phyloP scores from a whole-genome alignment of 2,888 invertebrate genomes.

The Tachina fera region DNA sequence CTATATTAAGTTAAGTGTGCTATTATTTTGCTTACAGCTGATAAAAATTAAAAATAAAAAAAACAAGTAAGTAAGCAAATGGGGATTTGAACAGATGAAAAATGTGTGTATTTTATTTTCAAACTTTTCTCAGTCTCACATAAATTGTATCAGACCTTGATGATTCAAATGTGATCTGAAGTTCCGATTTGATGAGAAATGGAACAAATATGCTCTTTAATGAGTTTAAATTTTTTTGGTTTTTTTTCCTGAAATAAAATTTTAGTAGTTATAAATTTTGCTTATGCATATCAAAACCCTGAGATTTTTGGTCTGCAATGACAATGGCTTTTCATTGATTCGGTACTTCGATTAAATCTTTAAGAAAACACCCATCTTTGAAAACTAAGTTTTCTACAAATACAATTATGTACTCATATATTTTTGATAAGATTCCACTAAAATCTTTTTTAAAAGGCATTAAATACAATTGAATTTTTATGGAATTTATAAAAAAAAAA shows the following conservation, averaged over 20 bases:
- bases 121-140: slow-evolving; percentile 22
- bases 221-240: slow-evolving; percentile 10
- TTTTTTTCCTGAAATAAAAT: slow-evolving; percentile 18
- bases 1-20: slow-evolving; percentile 5
- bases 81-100: slow-evolving; percentile 46
- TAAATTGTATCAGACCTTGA: neutral
- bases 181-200: slow-evolving; percentile 13
- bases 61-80: neutral
- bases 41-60: neutral
- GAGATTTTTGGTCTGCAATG: slow-evolving; percentile 80
- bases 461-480: slow-evolving; percentile 26
- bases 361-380: neutral
- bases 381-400: slow-evolving; percentile 28
- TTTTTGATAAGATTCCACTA: slow-evolving; percentile 39
- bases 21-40: slow-evolving; percentile 56
- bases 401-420: neutral
- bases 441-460: slow-evolving; percentile 42
- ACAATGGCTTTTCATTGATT: slow-evolving; percentile 10
- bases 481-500: slow-evolving; percentile 4
- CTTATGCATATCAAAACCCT: slow-evolving; percentile 75
- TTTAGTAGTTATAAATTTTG: slow-evolving; percentile 15
- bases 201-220: slow-evolving; percentile 22
- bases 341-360: slow-evolving; percentile 18
- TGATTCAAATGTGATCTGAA: neutral
- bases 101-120: neutral